Conservation (phyloP, 92 coral and sea anemone genomes). For the Pocillopora grandis region DNA sequence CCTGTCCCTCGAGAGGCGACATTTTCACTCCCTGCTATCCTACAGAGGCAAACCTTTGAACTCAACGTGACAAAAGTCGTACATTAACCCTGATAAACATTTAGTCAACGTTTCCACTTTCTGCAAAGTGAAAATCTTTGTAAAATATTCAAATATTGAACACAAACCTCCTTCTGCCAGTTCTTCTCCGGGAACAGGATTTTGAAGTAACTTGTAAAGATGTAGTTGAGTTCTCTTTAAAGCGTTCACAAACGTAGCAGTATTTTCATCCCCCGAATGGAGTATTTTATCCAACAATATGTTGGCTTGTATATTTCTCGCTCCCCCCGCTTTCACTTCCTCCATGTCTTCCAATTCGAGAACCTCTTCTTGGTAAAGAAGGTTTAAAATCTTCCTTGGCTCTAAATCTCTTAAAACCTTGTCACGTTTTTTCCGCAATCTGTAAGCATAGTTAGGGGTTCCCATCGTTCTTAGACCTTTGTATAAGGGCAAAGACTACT, state of each 20-base stretch:
- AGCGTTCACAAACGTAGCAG: conserved; percentile 57
- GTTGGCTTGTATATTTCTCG: conserved; percentile 66
- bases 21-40: too few species aligned
- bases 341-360: conserved; percentile 84
- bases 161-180: neutral
- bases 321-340: conserved; percentile 60
- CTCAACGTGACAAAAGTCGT: too few species aligned
- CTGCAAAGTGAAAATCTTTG: neutral
- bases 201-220: conserved; percentile 63
- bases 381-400: conserved; percentile 65
- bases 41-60: too few species aligned
- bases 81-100: too few species aligned
- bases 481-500: neutral
- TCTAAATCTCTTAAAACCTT: conserved; percentile 71
- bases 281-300: conserved; percentile 50
- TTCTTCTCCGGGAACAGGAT: conserved; percentile 39
- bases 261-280: conserved; percentile 23
- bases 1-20: too few species aligned
- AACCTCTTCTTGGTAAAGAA: conserved; percentile 79
- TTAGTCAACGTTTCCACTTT: neutral
- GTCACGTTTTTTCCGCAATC: conserved; percentile 57
- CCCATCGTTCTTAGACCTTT: conserved; percentile 1
- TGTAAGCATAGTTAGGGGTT: conserved; percentile 13
- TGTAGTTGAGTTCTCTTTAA: conserved; percentile 69
- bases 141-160: neutral